phyloP scores from a whole-genome alignment of 2,888 invertebrate genomes.

The Cataglyphis albicans region DNA sequence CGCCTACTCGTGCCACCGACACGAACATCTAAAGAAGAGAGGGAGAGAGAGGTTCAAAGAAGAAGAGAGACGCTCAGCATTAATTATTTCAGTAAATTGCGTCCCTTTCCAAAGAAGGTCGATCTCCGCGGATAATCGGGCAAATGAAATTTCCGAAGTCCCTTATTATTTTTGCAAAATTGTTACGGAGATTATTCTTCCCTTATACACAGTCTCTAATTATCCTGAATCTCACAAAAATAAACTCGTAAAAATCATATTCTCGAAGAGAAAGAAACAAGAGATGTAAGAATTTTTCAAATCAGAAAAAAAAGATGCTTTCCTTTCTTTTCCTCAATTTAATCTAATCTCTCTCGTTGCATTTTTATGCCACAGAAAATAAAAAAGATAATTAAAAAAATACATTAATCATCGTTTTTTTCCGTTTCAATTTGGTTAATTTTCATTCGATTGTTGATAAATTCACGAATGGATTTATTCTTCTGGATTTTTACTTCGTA shows the following conservation, averaged over 20 bases:
- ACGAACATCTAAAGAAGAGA: not conserved
- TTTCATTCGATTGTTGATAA: not conserved
- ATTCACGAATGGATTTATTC: conserved; percentile 5
- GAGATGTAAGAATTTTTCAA: not conserved
- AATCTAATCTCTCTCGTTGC: not conserved
- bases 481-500: not conserved
- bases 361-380: not conserved
- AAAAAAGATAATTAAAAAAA: not conserved
- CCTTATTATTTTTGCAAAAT: conserved; percentile 19
- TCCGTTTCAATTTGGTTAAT: not conserved
- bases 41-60: not conserved
- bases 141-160: conserved; percentile 21
- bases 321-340: not conserved
- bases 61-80: conserved; percentile 16
- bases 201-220: not conserved
- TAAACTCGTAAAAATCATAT: not conserved
- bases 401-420: not conserved
- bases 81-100: conserved; percentile 65
- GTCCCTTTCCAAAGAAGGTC: conserved; percentile 14
- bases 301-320: not conserved
- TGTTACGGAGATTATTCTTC: not conserved
- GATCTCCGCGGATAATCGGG: conserved; percentile 56
- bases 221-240: not conserved
- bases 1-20: conserved; percentile 5
- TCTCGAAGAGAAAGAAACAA: not conserved